Conservation (phyloP, 2,888 invertebrate genomes). For the Erynnis tages region DNA sequence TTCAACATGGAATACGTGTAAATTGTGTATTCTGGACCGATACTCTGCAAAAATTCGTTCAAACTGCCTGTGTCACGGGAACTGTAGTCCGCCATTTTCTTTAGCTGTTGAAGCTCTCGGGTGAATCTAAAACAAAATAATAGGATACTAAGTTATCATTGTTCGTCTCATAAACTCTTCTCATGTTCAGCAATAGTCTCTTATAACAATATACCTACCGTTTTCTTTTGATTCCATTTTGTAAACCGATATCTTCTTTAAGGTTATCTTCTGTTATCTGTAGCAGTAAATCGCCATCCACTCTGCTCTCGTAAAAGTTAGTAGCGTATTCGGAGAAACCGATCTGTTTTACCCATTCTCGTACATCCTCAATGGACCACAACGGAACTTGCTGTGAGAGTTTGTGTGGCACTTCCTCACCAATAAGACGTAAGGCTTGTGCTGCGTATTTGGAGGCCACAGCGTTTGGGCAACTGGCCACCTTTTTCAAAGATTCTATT, state of each 20-base stretch:
- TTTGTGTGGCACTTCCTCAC: constrained; percentile 98
- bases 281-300: constrained; percentile 97
- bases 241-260: constrained; percentile 94
- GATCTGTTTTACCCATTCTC: constrained; percentile 99
- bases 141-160: too few species aligned
- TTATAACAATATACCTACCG: constrained; percentile 77
- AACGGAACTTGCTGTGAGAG: constrained; percentile 98
- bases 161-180: too few species aligned
- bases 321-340: constrained; percentile 93
- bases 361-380: constrained; percentile 98
- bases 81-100: constrained; percentile 98
- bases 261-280: constrained; percentile 96
- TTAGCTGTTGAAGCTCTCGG: constrained; percentile 94
- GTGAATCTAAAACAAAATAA: constrained; percentile 85
- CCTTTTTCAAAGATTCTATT: constrained; percentile 95
- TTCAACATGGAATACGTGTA: constrained; percentile 98
- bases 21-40: constrained; percentile 95
- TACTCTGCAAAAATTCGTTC: constrained; percentile 90
- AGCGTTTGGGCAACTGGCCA: constrained; percentile 98
- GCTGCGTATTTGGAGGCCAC: constrained; percentile 98
- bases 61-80: constrained; percentile 96
- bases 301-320: constrained; percentile 94
- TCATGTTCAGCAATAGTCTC: too few species aligned
- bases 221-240: constrained; percentile 95
- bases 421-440: constrained; percentile 94